Conservation (phyloP, 30 jellyfish, hydroid and myxozoan genomes). For the Hydractinia echinata region DNA sequence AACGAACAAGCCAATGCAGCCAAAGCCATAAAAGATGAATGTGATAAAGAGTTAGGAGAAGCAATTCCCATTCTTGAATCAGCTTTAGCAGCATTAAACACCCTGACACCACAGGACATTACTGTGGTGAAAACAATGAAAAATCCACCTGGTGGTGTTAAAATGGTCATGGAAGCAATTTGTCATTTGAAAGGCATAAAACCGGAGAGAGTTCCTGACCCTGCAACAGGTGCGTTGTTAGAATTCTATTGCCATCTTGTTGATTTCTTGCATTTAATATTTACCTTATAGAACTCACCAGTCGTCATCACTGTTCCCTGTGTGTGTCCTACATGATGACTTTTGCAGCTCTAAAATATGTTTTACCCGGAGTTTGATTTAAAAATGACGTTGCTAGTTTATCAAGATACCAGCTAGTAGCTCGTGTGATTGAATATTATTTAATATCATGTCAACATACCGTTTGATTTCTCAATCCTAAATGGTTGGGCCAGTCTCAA, state of each 20-base stretch:
- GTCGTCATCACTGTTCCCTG: too few species aligned
- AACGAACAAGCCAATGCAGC: constrained; percentile 99
- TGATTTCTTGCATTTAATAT: too few species aligned
- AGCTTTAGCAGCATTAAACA: constrained; percentile 88
- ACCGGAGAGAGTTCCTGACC: constrained; percentile 95
- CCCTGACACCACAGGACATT: constrained; percentile 93
- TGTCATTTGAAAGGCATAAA: constrained; percentile 89
- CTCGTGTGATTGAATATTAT: too few species aligned
- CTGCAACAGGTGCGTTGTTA: constrained; percentile 81
- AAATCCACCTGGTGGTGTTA: constrained; percentile 92
- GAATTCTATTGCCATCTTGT: background rate
- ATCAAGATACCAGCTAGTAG: too few species aligned
- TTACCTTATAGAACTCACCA: too few species aligned
- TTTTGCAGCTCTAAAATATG: too few species aligned
- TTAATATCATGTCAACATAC: too few species aligned
- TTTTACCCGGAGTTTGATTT: too few species aligned
- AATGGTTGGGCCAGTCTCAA: too few species aligned
- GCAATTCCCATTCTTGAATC: constrained; percentile 95
- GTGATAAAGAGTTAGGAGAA: constrained; percentile 94
- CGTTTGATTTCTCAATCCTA: too few species aligned
- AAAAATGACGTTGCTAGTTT: too few species aligned
- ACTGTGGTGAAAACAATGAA: constrained; percentile 96
- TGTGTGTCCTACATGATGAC: too few species aligned
- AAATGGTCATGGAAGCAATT: constrained; percentile 97
- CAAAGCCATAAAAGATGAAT: constrained; percentile 96